Evolutionary conservation across 2,888 invertebrate genomes (phyloP).

Genomic region (Chrysolina oricalcia): DNA sequence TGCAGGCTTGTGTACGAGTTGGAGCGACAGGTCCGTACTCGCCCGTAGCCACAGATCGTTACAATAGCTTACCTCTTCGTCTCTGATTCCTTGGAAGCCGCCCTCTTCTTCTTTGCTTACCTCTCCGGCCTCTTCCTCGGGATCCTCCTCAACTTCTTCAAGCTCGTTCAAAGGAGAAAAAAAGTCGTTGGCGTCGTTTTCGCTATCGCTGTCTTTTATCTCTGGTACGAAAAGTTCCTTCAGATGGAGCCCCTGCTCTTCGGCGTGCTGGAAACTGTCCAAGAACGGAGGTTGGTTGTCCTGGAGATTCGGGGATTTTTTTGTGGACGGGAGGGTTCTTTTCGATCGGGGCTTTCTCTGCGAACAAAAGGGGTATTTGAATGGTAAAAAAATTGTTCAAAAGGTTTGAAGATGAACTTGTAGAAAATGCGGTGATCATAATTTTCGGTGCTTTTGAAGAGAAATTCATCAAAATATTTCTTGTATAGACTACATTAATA

Average conservation of each 20-base stretch:
- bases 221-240: conserved; percentile 41
- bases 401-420: too few species aligned
- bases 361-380: neutral
- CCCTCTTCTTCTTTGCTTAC: conserved; percentile 36
- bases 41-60: neutral
- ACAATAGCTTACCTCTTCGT: neutral
- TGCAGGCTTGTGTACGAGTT: neutral
- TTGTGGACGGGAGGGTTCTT: conserved; percentile 43
- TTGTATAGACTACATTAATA: too few species aligned
- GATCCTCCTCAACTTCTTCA: conserved; percentile 39
- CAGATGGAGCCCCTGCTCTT: conserved; percentile 39
- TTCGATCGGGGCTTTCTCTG: conserved; percentile 45
- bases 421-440: too few species aligned
- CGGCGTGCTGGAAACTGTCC: neutral
- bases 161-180: conserved; percentile 28
- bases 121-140: conserved; percentile 39
- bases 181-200: conserved; percentile 39
- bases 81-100: neutral
- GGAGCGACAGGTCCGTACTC: too few species aligned
- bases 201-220: conserved; percentile 45
- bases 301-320: conserved; percentile 18
- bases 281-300: neutral
- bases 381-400: neutral
- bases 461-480: too few species aligned
- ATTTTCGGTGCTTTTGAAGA: too few species aligned